Evolutionary conservation across 2,113 vertebrate species (phyloP), one percentile per base, ranked within the genome.

Genomic region (Azemiops feae): DNA sequence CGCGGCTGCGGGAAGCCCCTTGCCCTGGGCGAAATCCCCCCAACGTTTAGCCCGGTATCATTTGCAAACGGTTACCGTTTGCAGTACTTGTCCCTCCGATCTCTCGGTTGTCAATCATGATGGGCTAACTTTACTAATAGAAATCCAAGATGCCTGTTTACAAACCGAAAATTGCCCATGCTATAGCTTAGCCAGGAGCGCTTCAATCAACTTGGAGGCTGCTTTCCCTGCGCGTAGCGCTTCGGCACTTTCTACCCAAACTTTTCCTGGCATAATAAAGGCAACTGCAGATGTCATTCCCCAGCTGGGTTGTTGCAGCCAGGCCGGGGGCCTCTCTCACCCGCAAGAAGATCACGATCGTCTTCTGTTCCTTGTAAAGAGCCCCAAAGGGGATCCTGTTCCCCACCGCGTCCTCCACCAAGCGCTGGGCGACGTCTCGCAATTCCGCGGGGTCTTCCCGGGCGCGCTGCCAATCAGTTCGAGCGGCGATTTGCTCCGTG

Each of bases 321-420:
- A 34, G 50, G 50, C 16, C 47, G 5, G n/a, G 25, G 69, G 45
- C 4, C n/a, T 91, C 30, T 90, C 98, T 98, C 98, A 99, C 99
- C 98, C 99, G 97, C 91, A 99, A 98, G 91, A 99, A 99, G 87
- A 99, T 94, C 85, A 99, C 96, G 92, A 99, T 96, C 0, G 98
- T 97, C 94, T 97, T 98, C 88, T 96, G 98, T 93, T 98, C 97
- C 87, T 96, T 88, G 93, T 98, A 98, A 93, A 99, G 96, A 86
- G 94, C 95, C 93, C 96, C 96, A 95, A 99, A 99, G 0, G 96
- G 95, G 43, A 97, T 0, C 52, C 89, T 93, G 39, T 91, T 94
- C 20, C 98, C 99, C 3, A 94, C 90, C 0, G 96, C 97, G 93
- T 99, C 98, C 95, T 97, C 97, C 92, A 99, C 95, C 0, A 95